phyloP scores from a whole-genome alignment of 2,113 vertebrate genomes.

The Calyptommatus sinebrachiatus region DNA sequence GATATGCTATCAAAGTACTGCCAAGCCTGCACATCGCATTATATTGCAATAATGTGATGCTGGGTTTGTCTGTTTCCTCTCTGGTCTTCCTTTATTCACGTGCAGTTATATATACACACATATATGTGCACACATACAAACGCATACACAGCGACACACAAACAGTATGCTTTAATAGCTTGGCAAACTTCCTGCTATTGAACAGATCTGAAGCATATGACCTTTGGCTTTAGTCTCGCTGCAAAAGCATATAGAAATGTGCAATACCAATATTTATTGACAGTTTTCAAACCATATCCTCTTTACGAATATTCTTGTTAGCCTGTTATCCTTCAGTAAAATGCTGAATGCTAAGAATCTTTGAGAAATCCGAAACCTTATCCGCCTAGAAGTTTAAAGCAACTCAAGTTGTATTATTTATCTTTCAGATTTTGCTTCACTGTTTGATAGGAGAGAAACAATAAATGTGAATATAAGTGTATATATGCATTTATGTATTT shows the following conservation, averaged over 20 bases:
- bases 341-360: constrained; percentile 9
- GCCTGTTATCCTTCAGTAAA: constrained; percentile 25
- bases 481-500: background rate
- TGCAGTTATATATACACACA: no score
- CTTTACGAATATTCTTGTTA: constrained; percentile 46
- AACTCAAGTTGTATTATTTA: constrained; percentile 12
- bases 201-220: constrained; percentile 44
- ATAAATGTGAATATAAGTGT: constrained; percentile 70
- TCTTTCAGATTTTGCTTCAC: constrained; percentile 56
- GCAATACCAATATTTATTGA: constrained; percentile 12
- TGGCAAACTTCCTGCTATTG: constrained; percentile 31
- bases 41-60: background rate
- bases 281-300: constrained; percentile 31
- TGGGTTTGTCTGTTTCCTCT: constrained; percentile 14
- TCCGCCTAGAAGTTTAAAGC: constrained; percentile 41
- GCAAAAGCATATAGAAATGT: constrained; percentile 35
- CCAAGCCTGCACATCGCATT: constrained; percentile 10
- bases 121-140: no score
- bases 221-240: constrained; percentile 42
- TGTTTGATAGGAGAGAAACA: constrained; percentile 62
- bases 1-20: constrained; percentile 33
- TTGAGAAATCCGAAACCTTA: background rate
- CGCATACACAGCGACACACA: no score
- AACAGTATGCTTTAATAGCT: constrained; percentile 33
- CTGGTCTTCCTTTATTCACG: no score